Evolutionary conservation across 2,888 invertebrate genomes (phyloP).

Genomic region (Drosophila melanosoma): DNA sequence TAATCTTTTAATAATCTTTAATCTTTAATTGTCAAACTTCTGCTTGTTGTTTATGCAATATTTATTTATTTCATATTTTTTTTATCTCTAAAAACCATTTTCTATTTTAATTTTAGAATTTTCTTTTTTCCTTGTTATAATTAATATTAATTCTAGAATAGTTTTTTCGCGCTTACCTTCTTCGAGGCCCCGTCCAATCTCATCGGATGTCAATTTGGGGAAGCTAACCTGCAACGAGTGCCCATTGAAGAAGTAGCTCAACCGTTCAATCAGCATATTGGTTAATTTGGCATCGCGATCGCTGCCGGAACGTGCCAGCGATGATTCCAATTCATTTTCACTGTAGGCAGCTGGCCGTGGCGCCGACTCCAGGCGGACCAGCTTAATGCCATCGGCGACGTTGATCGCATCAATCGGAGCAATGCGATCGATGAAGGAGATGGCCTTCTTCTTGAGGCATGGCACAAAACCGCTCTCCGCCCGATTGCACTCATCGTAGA

Average conservation of each 20-base stretch:
- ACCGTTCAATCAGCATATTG: constrained; percentile 89
- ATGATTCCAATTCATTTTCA: constrained; percentile 90
- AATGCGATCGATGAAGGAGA: constrained; percentile 91
- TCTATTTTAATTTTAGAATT: neutral
- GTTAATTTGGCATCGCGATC: constrained; percentile 89
- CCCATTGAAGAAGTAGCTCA: constrained; percentile 90
- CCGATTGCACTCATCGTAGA: constrained; percentile 92
- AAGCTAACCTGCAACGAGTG: constrained; percentile 91
- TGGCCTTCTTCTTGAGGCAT: constrained; percentile 93
- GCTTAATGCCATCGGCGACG: constrained; percentile 89
- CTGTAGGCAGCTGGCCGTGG: constrained; percentile 84
- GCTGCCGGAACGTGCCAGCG: constrained; percentile 88
- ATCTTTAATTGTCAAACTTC: neutral
- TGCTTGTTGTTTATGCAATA: neutral
- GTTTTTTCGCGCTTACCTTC: constrained; percentile 87
- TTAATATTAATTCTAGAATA: too few relatives aligned
- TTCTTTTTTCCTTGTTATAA: too few relatives aligned
- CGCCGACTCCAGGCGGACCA: constrained; percentile 86
- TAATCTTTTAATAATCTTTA: neutral
- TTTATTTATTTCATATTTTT: neutral
- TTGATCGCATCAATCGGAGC: constrained; percentile 89
- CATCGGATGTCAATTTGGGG: constrained; percentile 89
- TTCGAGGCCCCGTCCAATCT: constrained; percentile 89
- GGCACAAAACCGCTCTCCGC: constrained; percentile 89
- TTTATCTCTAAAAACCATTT: too few relatives aligned